A percentile compares a stretch with the other conserved stretches of the same genome.
Conservation (phyloP, 1,140 invertebrate species). For the Hylaeus volcanicus region DNA sequence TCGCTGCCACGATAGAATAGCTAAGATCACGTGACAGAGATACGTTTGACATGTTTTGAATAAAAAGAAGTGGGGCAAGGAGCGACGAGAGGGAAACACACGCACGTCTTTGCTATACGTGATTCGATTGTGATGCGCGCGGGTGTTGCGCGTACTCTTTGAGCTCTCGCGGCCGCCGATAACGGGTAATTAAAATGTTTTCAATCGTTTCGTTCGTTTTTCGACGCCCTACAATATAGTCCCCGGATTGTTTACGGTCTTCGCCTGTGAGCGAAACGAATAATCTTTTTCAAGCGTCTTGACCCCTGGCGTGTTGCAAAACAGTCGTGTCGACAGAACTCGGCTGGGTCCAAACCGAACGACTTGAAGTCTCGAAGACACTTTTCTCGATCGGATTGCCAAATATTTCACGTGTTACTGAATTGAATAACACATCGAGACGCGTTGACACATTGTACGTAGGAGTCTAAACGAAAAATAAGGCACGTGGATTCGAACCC, state of each 20-base stretch:
- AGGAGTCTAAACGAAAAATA: too few species aligned
- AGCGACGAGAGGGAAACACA: background rate
- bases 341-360: too few species aligned
- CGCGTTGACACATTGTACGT: too few species aligned
- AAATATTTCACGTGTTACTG: too few species aligned
- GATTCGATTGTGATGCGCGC: constrained; percentile 1
- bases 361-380: too few species aligned
- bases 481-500: too few species aligned
- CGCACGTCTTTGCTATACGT: background rate
- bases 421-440: too few species aligned
- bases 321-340: background rate
- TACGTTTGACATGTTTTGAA: constrained; percentile 53
- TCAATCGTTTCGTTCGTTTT: constrained; percentile 27
- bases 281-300: constrained; percentile 2
- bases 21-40: background rate
- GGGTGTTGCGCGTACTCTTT: background rate
- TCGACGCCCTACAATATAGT: constrained; percentile 8
- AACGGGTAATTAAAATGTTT: constrained; percentile 56
- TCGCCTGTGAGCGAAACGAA: background rate
- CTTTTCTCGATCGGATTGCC: too few species aligned
- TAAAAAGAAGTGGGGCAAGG: constrained; percentile 14
- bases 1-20: constrained; percentile 5
- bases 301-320: constrained; percentile 12
- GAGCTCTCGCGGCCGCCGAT: constrained; percentile 10
- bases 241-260: constrained; percentile 14